Conservation (phyloP, 2,888 invertebrate species). For the Synergus umbraculus region DNA sequence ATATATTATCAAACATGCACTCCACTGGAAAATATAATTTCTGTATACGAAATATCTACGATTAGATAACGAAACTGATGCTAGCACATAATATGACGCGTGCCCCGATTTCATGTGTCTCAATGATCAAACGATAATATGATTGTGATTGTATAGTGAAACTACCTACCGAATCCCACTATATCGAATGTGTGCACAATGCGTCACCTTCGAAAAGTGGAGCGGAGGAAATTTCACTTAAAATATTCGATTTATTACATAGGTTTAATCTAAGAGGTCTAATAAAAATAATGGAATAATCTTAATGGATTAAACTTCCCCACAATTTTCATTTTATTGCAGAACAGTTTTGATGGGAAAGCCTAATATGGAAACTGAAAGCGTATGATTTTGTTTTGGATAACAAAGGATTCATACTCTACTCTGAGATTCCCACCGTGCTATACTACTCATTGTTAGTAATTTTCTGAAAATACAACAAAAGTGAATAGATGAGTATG, state of each 20-base stretch:
- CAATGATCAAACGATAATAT: not conserved
- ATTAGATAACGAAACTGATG: not conserved
- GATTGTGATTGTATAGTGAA: not conserved
- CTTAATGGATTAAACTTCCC: not conserved
- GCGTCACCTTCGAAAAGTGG: not conserved
- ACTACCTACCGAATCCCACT: not conserved
- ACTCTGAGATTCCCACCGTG: not conserved
- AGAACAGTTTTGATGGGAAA: not conserved
- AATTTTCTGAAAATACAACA: constrained; percentile 12
- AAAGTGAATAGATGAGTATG: constrained; percentile 6
- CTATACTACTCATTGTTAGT: not conserved
- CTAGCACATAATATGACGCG: not conserved
- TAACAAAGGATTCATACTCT: not conserved
- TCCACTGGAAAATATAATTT: not conserved
- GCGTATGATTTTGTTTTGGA: constrained; percentile 8
- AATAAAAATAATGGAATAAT: not conserved
- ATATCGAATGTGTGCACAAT: not conserved
- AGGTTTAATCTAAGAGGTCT: too few species aligned
- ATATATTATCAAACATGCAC: not conserved
- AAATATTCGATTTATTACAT: not conserved
- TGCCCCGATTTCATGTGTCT: not conserved
- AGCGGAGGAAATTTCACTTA: not conserved
- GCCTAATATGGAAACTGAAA: constrained; percentile 8
- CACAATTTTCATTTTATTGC: not conserved
- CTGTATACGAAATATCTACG: not conserved